A percentile compares a stretch with the other conserved stretches of the same genome.
Conservation (phyloP, 2,113 vertebrate species). For the Myrmecophaga tridactyla region DNA sequence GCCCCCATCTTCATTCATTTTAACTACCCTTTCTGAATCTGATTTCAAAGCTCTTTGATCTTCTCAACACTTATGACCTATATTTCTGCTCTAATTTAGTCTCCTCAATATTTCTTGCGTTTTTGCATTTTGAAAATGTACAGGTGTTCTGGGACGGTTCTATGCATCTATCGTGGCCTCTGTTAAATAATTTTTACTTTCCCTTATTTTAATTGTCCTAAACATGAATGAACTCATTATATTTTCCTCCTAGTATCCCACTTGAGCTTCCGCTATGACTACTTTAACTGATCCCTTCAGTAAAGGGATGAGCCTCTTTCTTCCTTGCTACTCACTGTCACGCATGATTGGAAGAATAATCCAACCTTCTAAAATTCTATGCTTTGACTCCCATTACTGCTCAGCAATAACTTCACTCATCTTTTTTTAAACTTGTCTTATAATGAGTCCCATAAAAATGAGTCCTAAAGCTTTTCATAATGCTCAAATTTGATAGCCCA, state of each 20-base stretch:
- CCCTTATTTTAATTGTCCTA: not conserved
- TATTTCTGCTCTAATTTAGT: not conserved
- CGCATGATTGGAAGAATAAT: not conserved
- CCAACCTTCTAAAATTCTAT: not conserved
- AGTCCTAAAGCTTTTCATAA: not conserved
- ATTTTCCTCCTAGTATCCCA: not conserved
- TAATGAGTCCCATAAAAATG: not conserved
- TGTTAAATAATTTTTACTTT: not conserved
- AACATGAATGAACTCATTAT: not conserved
- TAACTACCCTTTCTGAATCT: not conserved
- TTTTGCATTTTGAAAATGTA: not conserved
- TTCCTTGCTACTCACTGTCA: not conserved
- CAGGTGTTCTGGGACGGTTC: not conserved
- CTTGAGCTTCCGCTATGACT: not conserved
- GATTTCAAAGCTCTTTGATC: not conserved
- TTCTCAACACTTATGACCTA: not conserved
- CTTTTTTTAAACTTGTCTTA: not conserved
- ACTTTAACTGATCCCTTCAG: not conserved
- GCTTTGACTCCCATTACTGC: not conserved
- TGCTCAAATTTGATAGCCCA: not conserved
- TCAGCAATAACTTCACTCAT: not conserved
- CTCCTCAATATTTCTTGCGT: not conserved
- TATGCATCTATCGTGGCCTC: not conserved
- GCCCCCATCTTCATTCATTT: not conserved
- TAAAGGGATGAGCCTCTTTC: not conserved